phyloP scores from a whole-genome alignment of 2,113 vertebrate genomes.

The Nicator chloris region DNA sequence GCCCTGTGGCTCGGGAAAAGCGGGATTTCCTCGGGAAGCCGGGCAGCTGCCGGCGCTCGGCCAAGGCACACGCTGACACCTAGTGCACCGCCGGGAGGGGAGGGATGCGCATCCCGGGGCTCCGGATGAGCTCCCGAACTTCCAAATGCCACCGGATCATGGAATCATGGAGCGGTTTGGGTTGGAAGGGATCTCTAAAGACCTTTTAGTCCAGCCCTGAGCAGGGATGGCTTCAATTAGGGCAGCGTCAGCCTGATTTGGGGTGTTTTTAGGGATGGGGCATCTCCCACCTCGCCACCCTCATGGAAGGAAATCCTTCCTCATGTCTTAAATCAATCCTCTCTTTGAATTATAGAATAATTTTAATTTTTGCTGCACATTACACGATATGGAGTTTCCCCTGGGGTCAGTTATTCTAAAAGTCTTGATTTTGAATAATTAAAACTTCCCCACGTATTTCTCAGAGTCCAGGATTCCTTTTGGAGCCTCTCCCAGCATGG shows the following conservation, averaged over 20 bases:
- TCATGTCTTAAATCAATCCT: background rate
- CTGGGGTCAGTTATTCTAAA: background rate
- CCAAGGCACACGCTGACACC: background rate
- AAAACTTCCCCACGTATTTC: rapidly evolving
- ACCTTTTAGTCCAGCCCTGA: background rate
- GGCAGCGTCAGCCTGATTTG: background rate
- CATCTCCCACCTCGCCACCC: rapidly evolving
- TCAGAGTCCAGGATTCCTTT: background rate
- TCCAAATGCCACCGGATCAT: rapidly evolving
- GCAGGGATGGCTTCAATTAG: background rate
- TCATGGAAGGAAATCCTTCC: background rate
- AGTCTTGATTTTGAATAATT: background rate
- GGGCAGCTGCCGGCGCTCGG: background rate
- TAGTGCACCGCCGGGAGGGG: background rate
- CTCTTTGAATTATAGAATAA: rapidly evolving
- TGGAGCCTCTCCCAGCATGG: background rate
- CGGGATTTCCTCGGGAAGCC: background rate
- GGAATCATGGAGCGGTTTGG: rapidly evolving
- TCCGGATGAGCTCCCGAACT: background rate
- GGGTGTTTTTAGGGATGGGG: background rate
- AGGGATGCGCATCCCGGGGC: rapidly evolving
- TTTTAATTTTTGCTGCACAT: background rate
- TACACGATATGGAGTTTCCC: background rate
- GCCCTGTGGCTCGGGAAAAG: rapidly evolving
- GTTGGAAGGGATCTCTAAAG: background rate